Percentiles rank a stretch among this genome's conserved stretches.
Evolutionary conservation across 1,140 invertebrate genomes (phyloP).

Genomic region (Drosophila pallidifrons): DNA sequence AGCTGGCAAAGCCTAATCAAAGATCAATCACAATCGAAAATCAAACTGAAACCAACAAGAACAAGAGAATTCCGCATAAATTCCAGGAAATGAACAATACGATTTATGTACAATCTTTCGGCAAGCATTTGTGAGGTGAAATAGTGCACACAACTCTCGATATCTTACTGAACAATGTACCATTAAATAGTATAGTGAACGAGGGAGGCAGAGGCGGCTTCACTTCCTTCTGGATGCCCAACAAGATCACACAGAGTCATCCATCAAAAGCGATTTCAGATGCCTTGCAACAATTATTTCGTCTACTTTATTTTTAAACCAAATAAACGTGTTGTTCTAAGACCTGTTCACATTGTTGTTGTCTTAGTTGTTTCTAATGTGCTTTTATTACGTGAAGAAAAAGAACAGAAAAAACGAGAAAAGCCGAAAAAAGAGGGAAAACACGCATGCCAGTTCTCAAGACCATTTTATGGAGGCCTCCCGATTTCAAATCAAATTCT

Average conservation of each 20-base stretch:
- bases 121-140: slow-evolving; percentile 22
- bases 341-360: slow-evolving; percentile 33
- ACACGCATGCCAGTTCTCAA: slow-evolving; percentile 59
- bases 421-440: slow-evolving; percentile 37
- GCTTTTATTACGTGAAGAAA: slow-evolving; percentile 70
- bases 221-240: slow-evolving; percentile 48
- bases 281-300: slow-evolving; percentile 72
- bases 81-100: slow-evolving; percentile 76
- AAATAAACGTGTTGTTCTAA: slow-evolving; percentile 60
- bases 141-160: slow-evolving; percentile 49
- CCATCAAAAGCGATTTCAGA: slow-evolving; percentile 72
- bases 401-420: slow-evolving; percentile 3
- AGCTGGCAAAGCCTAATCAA: slow-evolving; percentile 64
- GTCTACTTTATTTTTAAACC: slow-evolving; percentile 79
- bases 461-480: slow-evolving; percentile 64
- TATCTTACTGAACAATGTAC: slow-evolving; percentile 46
- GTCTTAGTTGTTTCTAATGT: slow-evolving; percentile 64
- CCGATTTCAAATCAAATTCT: slow-evolving; percentile 19
- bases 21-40: slow-evolving; percentile 72
- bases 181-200: neutral
- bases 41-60: slow-evolving; percentile 37
- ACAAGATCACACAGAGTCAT: slow-evolving; percentile 48
- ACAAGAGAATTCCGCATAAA: slow-evolving; percentile 71
- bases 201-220: slow-evolving; percentile 32
- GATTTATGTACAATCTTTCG: slow-evolving; percentile 50